Conservation (phyloP, 2,888 invertebrate species). For the Operophtera brumata region DNA sequence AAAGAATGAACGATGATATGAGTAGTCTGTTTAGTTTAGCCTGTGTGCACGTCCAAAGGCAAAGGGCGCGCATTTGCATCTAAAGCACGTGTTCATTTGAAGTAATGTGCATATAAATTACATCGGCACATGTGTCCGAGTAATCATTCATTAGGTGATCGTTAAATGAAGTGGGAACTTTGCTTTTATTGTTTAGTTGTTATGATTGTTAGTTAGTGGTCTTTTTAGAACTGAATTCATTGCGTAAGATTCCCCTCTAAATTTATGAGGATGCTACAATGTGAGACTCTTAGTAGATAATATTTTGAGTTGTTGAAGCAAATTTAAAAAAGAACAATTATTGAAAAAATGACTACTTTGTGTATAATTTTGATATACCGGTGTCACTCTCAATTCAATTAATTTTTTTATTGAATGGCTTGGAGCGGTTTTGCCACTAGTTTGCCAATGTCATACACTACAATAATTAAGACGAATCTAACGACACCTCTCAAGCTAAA, state of each 20-base stretch:
- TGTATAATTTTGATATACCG: too few species aligned
- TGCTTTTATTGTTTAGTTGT: slow-evolving; percentile 20
- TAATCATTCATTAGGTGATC: slow-evolving; percentile 30
- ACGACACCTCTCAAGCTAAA: too few species aligned
- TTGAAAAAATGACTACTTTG: too few species aligned
- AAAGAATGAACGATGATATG: background rate
- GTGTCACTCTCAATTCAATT: too few species aligned
- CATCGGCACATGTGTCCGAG: slow-evolving; percentile 43
- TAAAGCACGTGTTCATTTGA: slow-evolving; percentile 73
- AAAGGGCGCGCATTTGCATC: slow-evolving; percentile 70
- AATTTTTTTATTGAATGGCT: too few species aligned
- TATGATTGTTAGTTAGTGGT: slow-evolving; percentile 20
- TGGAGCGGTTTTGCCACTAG: too few species aligned
- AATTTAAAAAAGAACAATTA: too few species aligned
- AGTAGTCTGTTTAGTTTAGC: background rate
- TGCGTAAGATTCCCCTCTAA: slow-evolving; percentile 6
- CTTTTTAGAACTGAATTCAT: slow-evolving; percentile 6
- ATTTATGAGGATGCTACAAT: slow-evolving; percentile 2
- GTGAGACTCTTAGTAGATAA: background rate
- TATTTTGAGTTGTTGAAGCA: too few species aligned
- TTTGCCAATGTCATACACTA: too few species aligned
- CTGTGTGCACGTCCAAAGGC: slow-evolving; percentile 41
- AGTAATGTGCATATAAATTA: slow-evolving; percentile 64
- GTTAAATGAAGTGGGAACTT: slow-evolving; percentile 21
- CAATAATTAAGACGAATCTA: too few species aligned